Evolutionary conservation across 2,113 vertebrate genomes (phyloP), one percentile per base, ranked within the genome.

Genomic region (Malurus cyaneus): DNA sequence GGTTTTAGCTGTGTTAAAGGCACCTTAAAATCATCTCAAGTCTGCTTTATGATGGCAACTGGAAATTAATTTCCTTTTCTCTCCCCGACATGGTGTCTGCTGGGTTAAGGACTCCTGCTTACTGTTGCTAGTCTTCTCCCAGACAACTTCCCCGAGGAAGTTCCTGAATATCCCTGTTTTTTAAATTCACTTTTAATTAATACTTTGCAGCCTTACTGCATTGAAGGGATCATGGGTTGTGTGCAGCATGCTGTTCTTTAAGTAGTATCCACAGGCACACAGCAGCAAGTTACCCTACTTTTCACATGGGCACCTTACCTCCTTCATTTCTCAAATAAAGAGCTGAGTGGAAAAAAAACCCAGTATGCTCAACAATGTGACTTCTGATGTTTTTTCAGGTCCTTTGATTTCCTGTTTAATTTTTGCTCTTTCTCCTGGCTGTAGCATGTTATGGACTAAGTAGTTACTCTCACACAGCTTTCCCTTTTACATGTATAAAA

Each of bases 401-500:
- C 2, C 0, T 67, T 18, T 71, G n/a, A 20, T 65, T 72, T 92
- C 64, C 32, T 84, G 12, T 70, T 93, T 85, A 53, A 39, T 56
- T 82, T 90, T 85, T 93, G 49, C 78, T 76, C 53, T 67, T 79
- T 94, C 90, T 80, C 72, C 56, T 80, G 85, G 46, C 42, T 71
- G 10, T 73, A 56, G 17, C 32, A 9, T 50, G 11, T 72, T 70
- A 49, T 1, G 9, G 31, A 41, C 53, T 44, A 47, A 53, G 18
- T 47, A 57, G 14, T n/a, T 79, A 24, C 39, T 80, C 13, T 86
- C 16, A 18, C 2, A 1, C 11, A 5, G 12, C 31, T 95, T 83
- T 86, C 6, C 4, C 5, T 41, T 80, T 69, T 20, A 20, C 4
- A 2, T 29, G 2, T 53, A 26, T 70, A 26, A 24, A 78, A 59